Percentiles rank a stretch among this genome's conserved stretches.
Conservation (phyloP, 2,888 invertebrate genomes). For the Terebella lapidaria region DNA sequence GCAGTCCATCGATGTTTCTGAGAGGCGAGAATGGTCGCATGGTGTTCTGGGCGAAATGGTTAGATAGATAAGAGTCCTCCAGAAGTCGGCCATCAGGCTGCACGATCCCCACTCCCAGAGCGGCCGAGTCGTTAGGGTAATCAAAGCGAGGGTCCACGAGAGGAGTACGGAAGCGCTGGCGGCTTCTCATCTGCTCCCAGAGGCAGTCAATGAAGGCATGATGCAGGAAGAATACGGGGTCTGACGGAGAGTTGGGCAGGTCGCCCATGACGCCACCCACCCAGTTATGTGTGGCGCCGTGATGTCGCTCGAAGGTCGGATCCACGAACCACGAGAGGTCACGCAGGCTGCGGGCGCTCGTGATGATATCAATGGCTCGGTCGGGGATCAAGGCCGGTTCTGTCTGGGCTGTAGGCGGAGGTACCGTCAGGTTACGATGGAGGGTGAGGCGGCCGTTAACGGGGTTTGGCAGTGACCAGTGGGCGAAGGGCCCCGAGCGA, state of each 20-base stretch:
- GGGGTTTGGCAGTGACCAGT: conserved; percentile 28
- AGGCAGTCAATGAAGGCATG: conserved; percentile 48
- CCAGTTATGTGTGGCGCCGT: conserved; percentile 39
- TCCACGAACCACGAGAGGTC: conserved; percentile 20
- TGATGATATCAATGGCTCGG: conserved; percentile 2
- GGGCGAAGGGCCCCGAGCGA: conserved; percentile 38
- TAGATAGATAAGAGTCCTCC: not conserved
- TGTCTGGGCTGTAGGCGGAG: not conserved
- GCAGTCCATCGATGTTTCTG: conserved; percentile 6
- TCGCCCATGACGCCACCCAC: conserved; percentile 46
- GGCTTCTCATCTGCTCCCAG: conserved; percentile 37
- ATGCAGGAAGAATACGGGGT: conserved; percentile 48
- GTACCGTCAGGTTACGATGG: conserved; percentile 4
- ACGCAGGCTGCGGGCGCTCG: conserved; percentile 4
- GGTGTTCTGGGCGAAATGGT: not conserved
- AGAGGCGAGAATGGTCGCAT: conserved; percentile 5
- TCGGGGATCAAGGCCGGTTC: conserved; percentile 9
- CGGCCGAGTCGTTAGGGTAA: conserved; percentile 5
- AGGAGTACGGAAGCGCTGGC: not conserved
- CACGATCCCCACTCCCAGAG: conserved; percentile 4
- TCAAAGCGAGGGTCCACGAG: not conserved
- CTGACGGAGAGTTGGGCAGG: conserved; percentile 42
- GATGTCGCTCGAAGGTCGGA: conserved; percentile 32
- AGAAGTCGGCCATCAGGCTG: conserved; percentile 3
- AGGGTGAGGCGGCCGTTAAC: not conserved